Evolutionary conservation across 2,113 vertebrate species (phyloP).

Genomic region (Notarius lentiginosus): DNA sequence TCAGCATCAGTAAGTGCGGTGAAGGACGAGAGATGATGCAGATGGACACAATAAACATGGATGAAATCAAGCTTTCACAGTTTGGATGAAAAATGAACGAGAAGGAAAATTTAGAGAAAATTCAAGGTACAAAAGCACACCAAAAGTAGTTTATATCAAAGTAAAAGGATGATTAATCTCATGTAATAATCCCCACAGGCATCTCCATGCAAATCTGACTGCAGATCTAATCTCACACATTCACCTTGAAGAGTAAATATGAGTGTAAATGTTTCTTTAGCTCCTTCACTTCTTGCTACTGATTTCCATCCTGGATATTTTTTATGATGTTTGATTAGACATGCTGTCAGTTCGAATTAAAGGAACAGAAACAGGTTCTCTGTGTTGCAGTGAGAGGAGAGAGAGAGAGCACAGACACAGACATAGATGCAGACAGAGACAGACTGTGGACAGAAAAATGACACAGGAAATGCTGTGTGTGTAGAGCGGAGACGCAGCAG

Average conservation of each 20-base stretch:
- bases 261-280: background rate
- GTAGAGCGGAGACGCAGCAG: background rate
- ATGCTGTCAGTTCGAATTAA: background rate
- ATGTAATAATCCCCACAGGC: background rate
- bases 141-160: background rate
- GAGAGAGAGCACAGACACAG: background rate
- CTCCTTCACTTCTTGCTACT: background rate
- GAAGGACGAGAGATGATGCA: background rate
- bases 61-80: background rate
- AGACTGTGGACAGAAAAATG: background rate
- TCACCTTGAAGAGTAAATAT: background rate
- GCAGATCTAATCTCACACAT: background rate
- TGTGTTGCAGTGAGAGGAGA: background rate
- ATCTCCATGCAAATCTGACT: background rate
- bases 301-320: background rate
- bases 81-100: background rate
- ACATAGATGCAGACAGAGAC: background rate
- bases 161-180: background rate
- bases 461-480: background rate
- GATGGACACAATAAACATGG: background rate
- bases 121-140: background rate
- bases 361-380: background rate
- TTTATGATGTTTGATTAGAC: background rate
- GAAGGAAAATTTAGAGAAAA: background rate
- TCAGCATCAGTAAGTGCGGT: background rate